These are phyloP conservation scores for Stenopsyche tienmushanensis DNA, from an alignment of 1,140 invertebrate genomes.

Conservation along the genomic window DNA sequence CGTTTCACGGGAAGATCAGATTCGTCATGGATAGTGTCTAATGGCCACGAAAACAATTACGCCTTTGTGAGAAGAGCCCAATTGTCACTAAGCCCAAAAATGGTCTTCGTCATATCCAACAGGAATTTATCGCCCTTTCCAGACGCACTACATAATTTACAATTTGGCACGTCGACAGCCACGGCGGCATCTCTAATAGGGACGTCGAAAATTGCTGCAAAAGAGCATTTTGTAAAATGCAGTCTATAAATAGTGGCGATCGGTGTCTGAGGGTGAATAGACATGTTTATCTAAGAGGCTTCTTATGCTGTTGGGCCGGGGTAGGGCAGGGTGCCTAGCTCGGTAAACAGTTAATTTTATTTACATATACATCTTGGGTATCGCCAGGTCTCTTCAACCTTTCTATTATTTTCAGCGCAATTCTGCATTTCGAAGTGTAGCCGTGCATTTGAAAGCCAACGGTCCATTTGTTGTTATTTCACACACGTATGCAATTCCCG, in stretches of 20 bases:
- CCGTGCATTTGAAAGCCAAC: too few species aligned
- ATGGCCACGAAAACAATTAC: slow-evolving; percentile 20
- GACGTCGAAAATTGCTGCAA: background rate
- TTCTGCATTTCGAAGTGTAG: too few species aligned
- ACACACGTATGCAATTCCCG: too few species aligned
- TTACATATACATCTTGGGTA: slow-evolving; percentile 10
- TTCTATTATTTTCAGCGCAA: too few species aligned
- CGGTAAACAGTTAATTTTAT: slow-evolving; percentile 25
- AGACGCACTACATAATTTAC: background rate
- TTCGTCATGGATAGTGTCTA: slow-evolving; percentile 24
- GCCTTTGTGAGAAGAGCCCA: slow-evolving; percentile 2
- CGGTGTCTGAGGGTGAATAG: background rate
- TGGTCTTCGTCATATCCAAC: background rate
- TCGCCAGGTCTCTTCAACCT: slow-evolving; percentile 2
- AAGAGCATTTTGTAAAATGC: background rate
- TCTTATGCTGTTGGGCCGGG: too few species aligned
- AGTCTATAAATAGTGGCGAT: background rate
- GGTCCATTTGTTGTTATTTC: too few species aligned
- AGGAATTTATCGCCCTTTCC: background rate
- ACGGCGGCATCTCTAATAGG: background rate
- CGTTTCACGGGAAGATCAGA: slow-evolving; percentile 22
- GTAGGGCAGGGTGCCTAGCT: slow-evolving; percentile 7
- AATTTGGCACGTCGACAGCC: background rate
- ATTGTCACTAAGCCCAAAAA: slow-evolving; percentile 13
- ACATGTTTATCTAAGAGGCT: slow-evolving; percentile 26